Conservation (phyloP, 2,113 vertebrate species). For the Salvator merianae region DNA sequence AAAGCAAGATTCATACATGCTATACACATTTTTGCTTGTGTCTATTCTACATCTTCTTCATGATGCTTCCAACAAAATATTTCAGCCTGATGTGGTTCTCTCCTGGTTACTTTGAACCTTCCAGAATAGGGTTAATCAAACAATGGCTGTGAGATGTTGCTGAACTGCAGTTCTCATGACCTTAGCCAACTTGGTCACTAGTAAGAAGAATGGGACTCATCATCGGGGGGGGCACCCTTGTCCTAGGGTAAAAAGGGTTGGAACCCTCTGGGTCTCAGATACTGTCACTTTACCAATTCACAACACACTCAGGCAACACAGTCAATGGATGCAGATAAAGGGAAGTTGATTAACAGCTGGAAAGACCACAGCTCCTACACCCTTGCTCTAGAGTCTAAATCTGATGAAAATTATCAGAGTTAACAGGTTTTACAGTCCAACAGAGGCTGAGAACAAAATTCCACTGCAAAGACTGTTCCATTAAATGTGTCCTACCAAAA, state of each 20-base stretch:
- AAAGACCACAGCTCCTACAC: too few species aligned
- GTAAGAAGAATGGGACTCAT: neutral
- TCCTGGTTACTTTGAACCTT: neutral
- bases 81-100: neutral
- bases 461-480: neutral
- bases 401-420: too few species aligned
- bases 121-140: neutral
- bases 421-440: neutral
- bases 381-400: too few species aligned
- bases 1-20: neutral
- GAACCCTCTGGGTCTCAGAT: too few species aligned
- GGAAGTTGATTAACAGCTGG: too few species aligned
- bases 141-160: neutral
- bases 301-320: too few species aligned
- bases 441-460: neutral
- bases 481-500: neutral
- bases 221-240: neutral
- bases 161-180: neutral
- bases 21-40: neutral
- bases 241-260: too few species aligned
- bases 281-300: too few species aligned
- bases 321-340: too few species aligned
- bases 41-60: neutral
- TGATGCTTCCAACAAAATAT: neutral
- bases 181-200: neutral